Conservation (phyloP, 2,113 vertebrate genomes). For the Microtus ochrogaster region DNA sequence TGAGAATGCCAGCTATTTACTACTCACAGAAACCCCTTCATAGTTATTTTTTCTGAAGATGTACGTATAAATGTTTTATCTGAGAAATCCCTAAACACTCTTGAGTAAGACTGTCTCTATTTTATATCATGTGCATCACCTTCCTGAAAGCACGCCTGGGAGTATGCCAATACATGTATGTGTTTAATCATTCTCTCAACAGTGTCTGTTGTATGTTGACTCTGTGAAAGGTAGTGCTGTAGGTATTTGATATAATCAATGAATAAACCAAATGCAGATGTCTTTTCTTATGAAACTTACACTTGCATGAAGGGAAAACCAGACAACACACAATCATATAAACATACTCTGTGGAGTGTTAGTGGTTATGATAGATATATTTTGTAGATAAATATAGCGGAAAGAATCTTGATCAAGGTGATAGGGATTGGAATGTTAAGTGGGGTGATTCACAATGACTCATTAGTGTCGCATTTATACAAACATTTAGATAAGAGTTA, state of each 20-base stretch:
- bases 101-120: not conserved
- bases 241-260: not conserved
- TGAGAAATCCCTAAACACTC: not conserved
- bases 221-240: not conserved
- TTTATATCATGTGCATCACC: not conserved
- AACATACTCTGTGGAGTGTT: not conserved
- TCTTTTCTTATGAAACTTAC: not conserved
- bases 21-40: not conserved
- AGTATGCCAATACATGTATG: accelerated
- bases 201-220: not conserved
- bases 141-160: not conserved
- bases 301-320: not conserved
- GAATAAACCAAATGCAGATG: not conserved
- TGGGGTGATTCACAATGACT: not conserved
- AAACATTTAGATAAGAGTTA: conserved; percentile 19
- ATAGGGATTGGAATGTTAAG: not conserved
- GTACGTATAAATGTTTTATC: not conserved
- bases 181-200: not conserved
- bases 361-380: not conserved
- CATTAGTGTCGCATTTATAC: conserved; percentile 12
- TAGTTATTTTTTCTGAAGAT: conserved; percentile 24
- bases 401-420: not conserved
- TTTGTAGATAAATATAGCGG: not conserved
- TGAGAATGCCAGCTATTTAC: not conserved
- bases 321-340: conserved; percentile 2